Evolutionary conservation across 2,888 invertebrate species (phyloP), one percentile per base, ranked within the genome.

Genomic region (Drosophila suboccidentalis): DNA sequence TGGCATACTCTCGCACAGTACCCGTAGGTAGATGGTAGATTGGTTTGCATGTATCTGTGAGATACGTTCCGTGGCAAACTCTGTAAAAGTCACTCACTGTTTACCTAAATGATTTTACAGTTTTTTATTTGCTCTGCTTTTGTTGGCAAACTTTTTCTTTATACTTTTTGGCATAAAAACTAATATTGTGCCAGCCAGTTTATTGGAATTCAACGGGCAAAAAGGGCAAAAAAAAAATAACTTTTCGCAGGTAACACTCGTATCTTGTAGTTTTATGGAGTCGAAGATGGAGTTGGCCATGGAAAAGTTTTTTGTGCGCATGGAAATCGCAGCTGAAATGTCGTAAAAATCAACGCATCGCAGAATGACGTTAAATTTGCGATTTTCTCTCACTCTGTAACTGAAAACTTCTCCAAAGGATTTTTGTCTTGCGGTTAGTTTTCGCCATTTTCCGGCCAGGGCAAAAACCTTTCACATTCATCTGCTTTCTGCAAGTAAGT

Each of bases 91-190:
- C 86, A 80, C 69, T 80, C 84, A 86, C 78, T 85, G 84, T 87
- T 86, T 87, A 86, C 87, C 84, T 86, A 87, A 87, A 87, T 87
- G 87, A 87, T 87, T 87, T 84, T 64, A 69, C 78, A 86, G 58
- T 71, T 82, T 72, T 71, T 72, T 78, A 71, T 80, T 82, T 71
- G 71, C 73, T 62, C n/a, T 39, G 64, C 50, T 74, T 64, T 77
- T 74, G 75, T 75, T 80, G 65, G 62, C 32, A 17, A 73, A 77
- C 53, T 71, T 65, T 66, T 66, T 59, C 67, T 41, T 49, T 36
- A 29, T 17, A n/a, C 32, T 36, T 36, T 36, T 34, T 53, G 59
- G 67, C 75, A 85, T 82, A 80, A 85, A 82, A 82, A 85, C 81
- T 86, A 79, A 82, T 88, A 85, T 87, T 80, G 80, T 87, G 81